Evolutionary conservation across 37 sponge, comb jelly and placozoan genomes (phyloP).

Genomic region (Halichondria panicea): DNA sequence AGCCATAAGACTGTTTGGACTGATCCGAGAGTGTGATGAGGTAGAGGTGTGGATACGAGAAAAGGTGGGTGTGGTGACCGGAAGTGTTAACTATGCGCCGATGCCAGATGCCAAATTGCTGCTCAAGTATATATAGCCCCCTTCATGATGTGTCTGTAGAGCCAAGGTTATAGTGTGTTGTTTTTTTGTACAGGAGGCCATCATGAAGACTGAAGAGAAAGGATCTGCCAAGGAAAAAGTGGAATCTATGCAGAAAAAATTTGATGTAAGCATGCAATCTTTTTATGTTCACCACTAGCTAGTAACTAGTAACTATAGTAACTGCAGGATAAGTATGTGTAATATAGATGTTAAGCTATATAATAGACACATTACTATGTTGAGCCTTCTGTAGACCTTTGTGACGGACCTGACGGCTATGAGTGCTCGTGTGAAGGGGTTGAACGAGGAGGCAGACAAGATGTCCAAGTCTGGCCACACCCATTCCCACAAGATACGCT

Average conservation of each 20-base stretch:
- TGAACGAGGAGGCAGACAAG: conserved; percentile 75
- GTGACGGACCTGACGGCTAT: conserved; percentile 77
- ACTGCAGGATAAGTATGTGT: not conserved
- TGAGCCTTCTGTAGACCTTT: conserved; percentile 45
- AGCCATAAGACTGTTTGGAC: conserved; percentile 69
- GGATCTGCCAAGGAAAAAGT: conserved; percentile 74
- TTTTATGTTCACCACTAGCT: too few species aligned
- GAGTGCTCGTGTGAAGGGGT: conserved; percentile 64
- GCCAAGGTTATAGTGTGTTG: not conserved
- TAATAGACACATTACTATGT: not conserved
- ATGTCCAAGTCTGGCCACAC: conserved; percentile 72
- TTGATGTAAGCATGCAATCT: conserved; percentile 84
- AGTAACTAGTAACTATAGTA: too few species aligned
- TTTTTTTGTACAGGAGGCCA: conserved; percentile 39
- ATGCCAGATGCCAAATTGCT: too few species aligned
- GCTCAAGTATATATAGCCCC: too few species aligned
- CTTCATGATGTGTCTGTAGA: too few species aligned
- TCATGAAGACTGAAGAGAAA: conserved; percentile 77
- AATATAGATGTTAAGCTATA: not conserved
- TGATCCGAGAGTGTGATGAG: conserved; percentile 87
- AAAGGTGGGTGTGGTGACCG: conserved; percentile 65
- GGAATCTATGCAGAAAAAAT: conserved; percentile 89
- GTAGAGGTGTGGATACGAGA: conserved; percentile 87
- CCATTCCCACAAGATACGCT: conserved; percentile 53
- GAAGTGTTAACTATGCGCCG: too few species aligned